A percentile compares a stretch with the other conserved stretches of the same genome.
Conservation (phyloP, 2,797 vertebrate species). For the Pangasius krempfi region DNA sequence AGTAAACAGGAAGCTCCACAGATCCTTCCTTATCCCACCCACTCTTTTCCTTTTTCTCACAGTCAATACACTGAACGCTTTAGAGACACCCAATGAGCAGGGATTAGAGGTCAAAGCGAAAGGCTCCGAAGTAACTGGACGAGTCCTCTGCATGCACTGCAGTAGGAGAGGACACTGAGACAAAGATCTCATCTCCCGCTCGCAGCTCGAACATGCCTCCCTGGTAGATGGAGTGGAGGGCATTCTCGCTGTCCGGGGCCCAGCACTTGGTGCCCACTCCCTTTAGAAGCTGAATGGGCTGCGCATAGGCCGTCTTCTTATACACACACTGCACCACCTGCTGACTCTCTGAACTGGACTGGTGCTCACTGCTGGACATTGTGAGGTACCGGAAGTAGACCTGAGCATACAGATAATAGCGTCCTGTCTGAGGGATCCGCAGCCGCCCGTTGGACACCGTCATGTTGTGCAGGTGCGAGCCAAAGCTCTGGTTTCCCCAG, state of each 20-base stretch:
- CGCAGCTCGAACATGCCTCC: constrained; percentile 88
- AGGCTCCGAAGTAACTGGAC: constrained; percentile 87
- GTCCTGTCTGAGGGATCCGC: constrained; percentile 81
- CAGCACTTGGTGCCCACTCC: constrained; percentile 89
- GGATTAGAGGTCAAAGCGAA: constrained; percentile 83
- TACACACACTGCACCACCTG: constrained; percentile 89
- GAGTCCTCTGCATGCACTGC: constrained; percentile 80
- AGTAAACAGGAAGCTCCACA: constrained; percentile 44
- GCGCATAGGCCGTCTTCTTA: constrained; percentile 81
- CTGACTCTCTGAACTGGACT: constrained; percentile 68
- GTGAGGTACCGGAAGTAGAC: constrained; percentile 87
- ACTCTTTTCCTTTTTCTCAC: constrained; percentile 36
- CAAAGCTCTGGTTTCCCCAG: constrained; percentile 83
- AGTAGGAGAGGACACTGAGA: constrained; percentile 83
- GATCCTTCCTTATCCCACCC: constrained; percentile 35
- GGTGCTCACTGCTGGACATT: constrained; percentile 67
- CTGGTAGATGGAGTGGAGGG: constrained; percentile 89
- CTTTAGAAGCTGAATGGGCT: constrained; percentile 86
- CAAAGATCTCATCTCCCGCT: constrained; percentile 84
- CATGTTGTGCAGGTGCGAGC: constrained; percentile 87
- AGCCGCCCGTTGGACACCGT: constrained; percentile 80
- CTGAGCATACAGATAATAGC: constrained; percentile 85
- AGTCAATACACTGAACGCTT: constrained; percentile 17
- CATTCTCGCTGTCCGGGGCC: constrained; percentile 83
- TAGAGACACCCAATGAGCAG: constrained; percentile 15